Evolutionary conservation across 2,113 vertebrate species (phyloP).

Genomic region (Dromiciops gliroides): DNA sequence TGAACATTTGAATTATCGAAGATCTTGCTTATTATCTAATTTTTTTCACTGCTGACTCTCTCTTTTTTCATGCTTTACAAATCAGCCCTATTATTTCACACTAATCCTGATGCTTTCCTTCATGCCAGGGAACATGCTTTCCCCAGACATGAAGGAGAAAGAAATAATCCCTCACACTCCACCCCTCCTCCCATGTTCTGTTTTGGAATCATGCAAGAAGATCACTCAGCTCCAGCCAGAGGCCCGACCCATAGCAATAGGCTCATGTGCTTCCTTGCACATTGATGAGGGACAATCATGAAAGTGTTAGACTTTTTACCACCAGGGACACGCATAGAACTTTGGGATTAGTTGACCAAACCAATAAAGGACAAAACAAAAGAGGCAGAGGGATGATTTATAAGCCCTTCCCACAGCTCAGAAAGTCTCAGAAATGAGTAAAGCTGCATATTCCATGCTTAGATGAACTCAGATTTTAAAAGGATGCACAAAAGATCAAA

Average conservation of each 20-base stretch:
- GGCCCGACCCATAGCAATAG: background rate
- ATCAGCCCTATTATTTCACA: background rate
- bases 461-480: background rate
- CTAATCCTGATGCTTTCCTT: background rate
- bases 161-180: background rate
- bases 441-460: background rate
- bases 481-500: background rate
- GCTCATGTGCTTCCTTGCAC: background rate
- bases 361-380: background rate
- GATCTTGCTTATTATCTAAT: background rate
- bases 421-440: background rate
- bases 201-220: background rate
- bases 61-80: background rate
- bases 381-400: background rate
- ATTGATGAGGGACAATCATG: background rate
- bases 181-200: background rate
- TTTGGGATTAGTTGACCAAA: background rate
- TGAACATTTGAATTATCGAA: background rate
- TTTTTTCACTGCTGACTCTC: background rate
- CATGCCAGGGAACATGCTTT: background rate
- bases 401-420: background rate
- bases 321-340: background rate
- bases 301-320: background rate
- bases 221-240: background rate
- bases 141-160: background rate